phyloP scores from a whole-genome alignment of 1,140 invertebrate species.

The Notospermus geniculatus region DNA sequence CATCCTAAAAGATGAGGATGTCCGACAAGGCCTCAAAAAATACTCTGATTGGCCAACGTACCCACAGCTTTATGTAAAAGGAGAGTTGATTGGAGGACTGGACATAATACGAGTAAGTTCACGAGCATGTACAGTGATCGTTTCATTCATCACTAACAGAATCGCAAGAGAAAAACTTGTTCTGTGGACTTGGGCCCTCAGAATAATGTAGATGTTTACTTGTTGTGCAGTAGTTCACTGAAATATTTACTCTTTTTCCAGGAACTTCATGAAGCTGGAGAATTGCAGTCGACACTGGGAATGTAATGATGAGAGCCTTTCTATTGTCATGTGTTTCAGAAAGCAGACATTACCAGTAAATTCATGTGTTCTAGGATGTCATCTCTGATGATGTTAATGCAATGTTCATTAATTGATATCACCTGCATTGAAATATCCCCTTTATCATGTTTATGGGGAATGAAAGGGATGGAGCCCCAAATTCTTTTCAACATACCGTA shows the following conservation, averaged over 20 bases:
- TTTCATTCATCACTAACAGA: not conserved
- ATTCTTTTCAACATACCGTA: too few species aligned
- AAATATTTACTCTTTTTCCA: conserved; percentile 18
- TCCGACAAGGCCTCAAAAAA: conserved; percentile 72
- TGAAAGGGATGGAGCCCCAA: too few species aligned
- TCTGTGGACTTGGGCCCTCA: not conserved
- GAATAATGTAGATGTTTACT: not conserved
- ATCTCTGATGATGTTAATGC: too few species aligned
- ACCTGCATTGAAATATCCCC: too few species aligned
- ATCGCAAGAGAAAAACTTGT: not conserved
- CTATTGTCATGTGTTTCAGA: too few species aligned
- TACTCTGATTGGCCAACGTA: conserved; percentile 98
- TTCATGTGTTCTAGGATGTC: too few species aligned
- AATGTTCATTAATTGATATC: too few species aligned
- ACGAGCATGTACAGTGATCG: too few species aligned
- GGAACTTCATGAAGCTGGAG: conserved; percentile 63
- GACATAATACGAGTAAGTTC: conserved; percentile 82
- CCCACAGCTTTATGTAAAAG: conserved; percentile 85
- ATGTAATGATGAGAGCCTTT: too few species aligned
- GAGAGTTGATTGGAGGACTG: conserved; percentile 90
- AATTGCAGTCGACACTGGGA: conserved; percentile 44
- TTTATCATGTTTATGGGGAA: too few species aligned
- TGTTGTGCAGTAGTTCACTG: not conserved
- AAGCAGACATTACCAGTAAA: too few species aligned
- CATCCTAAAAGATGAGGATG: conserved; percentile 54